Evolutionary conservation across 1,140 invertebrate species (phyloP).

Genomic region (Anastrepha ludens): DNA sequence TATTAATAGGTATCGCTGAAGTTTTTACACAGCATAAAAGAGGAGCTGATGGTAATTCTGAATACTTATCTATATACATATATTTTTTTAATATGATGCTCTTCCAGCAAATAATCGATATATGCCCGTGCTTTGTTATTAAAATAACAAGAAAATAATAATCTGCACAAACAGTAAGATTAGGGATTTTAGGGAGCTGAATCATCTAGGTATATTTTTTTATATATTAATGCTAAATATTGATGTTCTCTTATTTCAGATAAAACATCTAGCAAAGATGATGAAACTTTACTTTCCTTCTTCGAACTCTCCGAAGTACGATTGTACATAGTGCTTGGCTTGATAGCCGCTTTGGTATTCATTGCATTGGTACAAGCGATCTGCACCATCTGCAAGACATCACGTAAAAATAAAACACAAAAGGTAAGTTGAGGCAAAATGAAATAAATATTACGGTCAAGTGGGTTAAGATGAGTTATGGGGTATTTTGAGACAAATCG

Average conservation of each 20-base stretch:
- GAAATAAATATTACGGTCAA: not conserved
- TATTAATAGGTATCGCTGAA: not conserved
- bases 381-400: conserved; percentile 86
- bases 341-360: conserved; percentile 85
- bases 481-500: no score
- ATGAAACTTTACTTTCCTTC: conserved; percentile 74
- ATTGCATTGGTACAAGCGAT: conserved; percentile 88
- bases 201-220: not conserved
- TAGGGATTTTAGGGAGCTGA: no score
- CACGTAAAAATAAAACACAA: conserved; percentile 79
- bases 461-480: no score
- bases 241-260: conserved; percentile 58
- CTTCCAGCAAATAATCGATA: no score
- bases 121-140: no score
- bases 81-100: no score
- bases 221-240: no score
- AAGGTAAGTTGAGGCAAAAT: conserved; percentile 73
- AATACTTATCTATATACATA: no score
- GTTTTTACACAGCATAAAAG: no score
- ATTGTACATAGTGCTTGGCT: conserved; percentile 88
- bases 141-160: no score
- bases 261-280: conserved; percentile 64
- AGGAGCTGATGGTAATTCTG: no score
- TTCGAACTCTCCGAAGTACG: conserved; percentile 81
- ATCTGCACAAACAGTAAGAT: no score